Percentiles rank a stretch among this genome's conserved stretches.
These are phyloP conservation scores for Flabesymbios commensalis DNA, from an alignment of 2,888 invertebrate genomes.

Conservation along the genomic window DNA sequence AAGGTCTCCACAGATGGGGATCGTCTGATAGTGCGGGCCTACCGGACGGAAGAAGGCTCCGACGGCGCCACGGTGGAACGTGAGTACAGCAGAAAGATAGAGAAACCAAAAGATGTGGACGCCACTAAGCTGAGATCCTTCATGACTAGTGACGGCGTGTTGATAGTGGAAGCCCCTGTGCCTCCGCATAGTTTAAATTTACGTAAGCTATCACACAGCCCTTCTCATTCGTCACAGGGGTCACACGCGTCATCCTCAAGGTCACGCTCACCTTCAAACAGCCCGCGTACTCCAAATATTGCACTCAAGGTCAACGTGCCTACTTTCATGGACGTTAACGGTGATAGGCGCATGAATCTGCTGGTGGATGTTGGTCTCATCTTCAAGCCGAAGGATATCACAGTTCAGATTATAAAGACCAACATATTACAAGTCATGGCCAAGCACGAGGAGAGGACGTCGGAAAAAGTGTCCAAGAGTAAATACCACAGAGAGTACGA, in stretches of 20 bases:
- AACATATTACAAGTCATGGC: slow-evolving; percentile 37
- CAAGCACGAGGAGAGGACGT: slow-evolving; percentile 38
- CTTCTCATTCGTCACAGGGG: slow-evolving; percentile 32
- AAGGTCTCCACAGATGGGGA: slow-evolving; percentile 30
- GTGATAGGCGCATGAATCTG: slow-evolving; percentile 12
- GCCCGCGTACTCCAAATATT: slow-evolving; percentile 29
- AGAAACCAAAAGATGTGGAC: slow-evolving; percentile 35
- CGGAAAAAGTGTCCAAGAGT: slow-evolving; percentile 33
- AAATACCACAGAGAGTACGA: slow-evolving; percentile 38
- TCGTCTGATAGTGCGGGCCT: slow-evolving; percentile 28
- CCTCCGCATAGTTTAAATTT: slow-evolving; percentile 31
- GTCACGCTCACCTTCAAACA: slow-evolving; percentile 32
- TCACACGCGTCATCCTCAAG: slow-evolving; percentile 24
- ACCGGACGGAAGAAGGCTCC: slow-evolving; percentile 17
- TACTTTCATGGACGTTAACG: slow-evolving; percentile 17
- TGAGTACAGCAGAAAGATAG: slow-evolving; percentile 31
- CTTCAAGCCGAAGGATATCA: slow-evolving; percentile 33
- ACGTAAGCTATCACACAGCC: slow-evolving; percentile 29
- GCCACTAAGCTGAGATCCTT: slow-evolving; percentile 26
- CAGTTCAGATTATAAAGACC: slow-evolving; percentile 37
- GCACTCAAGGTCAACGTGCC: slow-evolving; percentile 22
- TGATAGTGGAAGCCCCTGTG: slow-evolving; percentile 34
- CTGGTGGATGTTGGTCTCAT: slow-evolving; percentile 19
- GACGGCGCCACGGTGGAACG: slow-evolving; percentile 11
- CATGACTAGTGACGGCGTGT: slow-evolving; percentile 32